These are phyloP conservation scores for Oryzias melastigma DNA, from an alignment of 2,113 vertebrate species.

Conservation along the genomic window DNA sequence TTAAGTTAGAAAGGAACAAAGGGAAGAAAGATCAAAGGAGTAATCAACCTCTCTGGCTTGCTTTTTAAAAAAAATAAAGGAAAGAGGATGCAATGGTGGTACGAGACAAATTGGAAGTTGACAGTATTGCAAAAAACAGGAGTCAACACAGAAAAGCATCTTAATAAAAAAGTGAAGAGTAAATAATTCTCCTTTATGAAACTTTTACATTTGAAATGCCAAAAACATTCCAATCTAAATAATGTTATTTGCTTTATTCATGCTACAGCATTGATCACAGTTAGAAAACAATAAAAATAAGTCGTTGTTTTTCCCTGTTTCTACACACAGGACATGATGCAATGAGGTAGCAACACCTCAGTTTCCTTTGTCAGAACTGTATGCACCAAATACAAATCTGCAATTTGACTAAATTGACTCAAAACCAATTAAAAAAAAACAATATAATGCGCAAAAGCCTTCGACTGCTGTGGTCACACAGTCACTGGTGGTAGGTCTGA, in stretches of 20 bases:
- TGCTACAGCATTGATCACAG: too few species aligned
- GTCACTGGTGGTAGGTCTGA: too few species aligned
- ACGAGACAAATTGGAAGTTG: conserved; percentile 15
- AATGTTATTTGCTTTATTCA: too few species aligned
- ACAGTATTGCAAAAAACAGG: conserved; percentile 18
- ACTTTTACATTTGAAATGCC: too few species aligned
- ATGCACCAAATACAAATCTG: conserved; percentile 8
- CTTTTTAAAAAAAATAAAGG: conserved; percentile 13
- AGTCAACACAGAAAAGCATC: conserved; percentile 21
- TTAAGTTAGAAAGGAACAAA: conserved; percentile 36
- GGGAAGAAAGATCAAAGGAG: conserved; percentile 34
- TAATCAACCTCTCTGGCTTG: conserved; percentile 16
- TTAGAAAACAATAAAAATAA: not conserved
- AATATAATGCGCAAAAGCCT: not conserved
- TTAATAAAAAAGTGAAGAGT: too few species aligned
- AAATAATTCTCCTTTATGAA: too few species aligned
- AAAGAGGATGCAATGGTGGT: not conserved
- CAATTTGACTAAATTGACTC: not conserved
- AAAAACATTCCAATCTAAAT: too few species aligned
- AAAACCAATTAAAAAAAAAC: not conserved
- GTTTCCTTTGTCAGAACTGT: conserved; percentile 26
- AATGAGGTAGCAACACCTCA: conserved; percentile 24
- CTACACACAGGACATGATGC: conserved; percentile 22
- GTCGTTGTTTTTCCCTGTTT: conserved; percentile 1
- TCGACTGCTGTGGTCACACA: too few species aligned